Evolutionary conservation across 2,888 invertebrate genomes (phyloP).

Genomic region (Hylaea fasciaria): DNA sequence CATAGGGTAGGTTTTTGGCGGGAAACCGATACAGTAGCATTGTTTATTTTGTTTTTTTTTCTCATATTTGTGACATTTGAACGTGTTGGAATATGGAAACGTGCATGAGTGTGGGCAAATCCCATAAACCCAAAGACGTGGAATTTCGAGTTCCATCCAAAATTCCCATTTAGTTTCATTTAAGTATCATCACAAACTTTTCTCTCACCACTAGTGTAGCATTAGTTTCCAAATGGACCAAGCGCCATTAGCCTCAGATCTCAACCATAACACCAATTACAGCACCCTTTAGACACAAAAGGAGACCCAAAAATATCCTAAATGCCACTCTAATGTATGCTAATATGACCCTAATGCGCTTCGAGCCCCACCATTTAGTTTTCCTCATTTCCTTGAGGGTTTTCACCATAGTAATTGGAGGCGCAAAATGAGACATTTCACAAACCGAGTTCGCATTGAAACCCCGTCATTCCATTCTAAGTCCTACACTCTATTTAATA

Average conservation of each 20-base stretch:
- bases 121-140: too few species aligned
- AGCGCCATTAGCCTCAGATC: not conserved
- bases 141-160: too few species aligned
- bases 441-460: slow-evolving; percentile 21
- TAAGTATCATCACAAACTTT: too few species aligned
- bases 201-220: too few species aligned
- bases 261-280: slow-evolving; percentile 6
- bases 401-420: slow-evolving; percentile 35
- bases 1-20: too few species aligned
- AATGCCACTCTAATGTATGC: slow-evolving; percentile 17
- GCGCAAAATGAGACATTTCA: slow-evolving; percentile 32
- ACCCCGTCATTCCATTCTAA: slow-evolving; percentile 10
- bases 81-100: too few species aligned
- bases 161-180: too few species aligned
- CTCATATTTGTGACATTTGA: too few species aligned
- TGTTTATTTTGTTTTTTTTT: too few species aligned
- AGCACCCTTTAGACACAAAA: slow-evolving; percentile 8
- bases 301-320: slow-evolving; percentile 10
- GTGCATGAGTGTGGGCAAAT: too few species aligned
- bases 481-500: not conserved
- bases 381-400: slow-evolving; percentile 36
- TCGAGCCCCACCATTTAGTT: slow-evolving; percentile 18
- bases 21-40: too few species aligned
- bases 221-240: not conserved
- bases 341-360: slow-evolving; percentile 28